Percentiles rank a stretch among this genome's conserved stretches.
Evolutionary conservation across 2,113 vertebrate species (phyloP).

Genomic region (Illadopsis cleaveri): DNA sequence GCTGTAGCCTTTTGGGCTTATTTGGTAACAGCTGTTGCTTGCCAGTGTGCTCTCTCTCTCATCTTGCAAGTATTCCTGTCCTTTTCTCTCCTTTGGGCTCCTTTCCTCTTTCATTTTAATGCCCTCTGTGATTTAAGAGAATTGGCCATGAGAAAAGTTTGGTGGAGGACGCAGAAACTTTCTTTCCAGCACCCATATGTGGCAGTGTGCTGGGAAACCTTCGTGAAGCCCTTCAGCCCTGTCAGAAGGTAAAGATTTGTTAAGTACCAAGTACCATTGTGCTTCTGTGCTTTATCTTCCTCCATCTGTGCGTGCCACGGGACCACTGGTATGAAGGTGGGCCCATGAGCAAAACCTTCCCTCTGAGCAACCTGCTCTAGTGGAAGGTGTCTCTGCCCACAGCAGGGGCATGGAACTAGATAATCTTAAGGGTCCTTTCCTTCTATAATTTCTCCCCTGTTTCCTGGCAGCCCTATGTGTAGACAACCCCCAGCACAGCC

Average conservation of each 20-base stretch:
- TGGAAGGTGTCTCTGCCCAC: background rate
- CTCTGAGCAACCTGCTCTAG: background rate
- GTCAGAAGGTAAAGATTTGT: background rate
- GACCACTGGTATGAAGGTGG: no score
- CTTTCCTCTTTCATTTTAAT: background rate
- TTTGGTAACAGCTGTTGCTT: background rate
- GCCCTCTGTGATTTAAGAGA: background rate
- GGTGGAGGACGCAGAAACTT: background rate
- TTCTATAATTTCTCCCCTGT: background rate
- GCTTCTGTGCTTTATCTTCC: background rate
- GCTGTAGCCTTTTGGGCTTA: background rate
- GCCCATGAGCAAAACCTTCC: background rate
- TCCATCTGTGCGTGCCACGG: fast-evolving
- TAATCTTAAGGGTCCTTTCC: background rate
- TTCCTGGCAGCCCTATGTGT: background rate
- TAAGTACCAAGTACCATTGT: fast-evolving
- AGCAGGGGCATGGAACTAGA: background rate
- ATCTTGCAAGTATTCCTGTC: background rate
- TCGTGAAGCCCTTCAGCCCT: background rate
- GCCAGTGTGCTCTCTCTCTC: background rate
- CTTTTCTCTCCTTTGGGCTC: background rate
- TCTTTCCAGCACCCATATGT: background rate
- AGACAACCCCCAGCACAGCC: background rate
- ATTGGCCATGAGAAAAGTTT: background rate
- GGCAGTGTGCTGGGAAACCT: background rate